Evolutionary conservation across 1,140 invertebrate genomes (phyloP).

Genomic region (Lepidotrigona ventralis): DNA sequence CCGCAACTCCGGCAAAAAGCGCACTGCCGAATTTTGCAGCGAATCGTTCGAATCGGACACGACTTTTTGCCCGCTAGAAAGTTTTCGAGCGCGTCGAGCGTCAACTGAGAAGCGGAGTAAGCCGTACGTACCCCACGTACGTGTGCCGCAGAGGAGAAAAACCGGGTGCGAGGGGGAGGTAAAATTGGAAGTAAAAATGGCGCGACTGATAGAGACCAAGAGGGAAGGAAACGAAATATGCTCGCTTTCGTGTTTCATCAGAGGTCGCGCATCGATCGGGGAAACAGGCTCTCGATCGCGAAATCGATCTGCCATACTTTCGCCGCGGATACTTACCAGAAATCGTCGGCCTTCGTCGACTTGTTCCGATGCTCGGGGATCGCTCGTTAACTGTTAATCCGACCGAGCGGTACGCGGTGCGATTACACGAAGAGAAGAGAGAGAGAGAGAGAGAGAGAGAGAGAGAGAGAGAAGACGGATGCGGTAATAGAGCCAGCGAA

Average conservation of each 20-base stretch:
- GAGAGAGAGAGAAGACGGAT: background rate
- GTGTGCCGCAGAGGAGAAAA: background rate
- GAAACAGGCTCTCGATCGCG: slow-evolving; percentile 37
- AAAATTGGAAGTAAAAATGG: background rate
- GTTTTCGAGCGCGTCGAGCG: slow-evolving; percentile 31
- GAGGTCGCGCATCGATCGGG: slow-evolving; percentile 29
- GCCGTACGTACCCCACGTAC: slow-evolving; percentile 16
- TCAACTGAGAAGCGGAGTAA: slow-evolving; percentile 16
- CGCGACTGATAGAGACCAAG: slow-evolving; percentile 3
- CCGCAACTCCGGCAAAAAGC: slow-evolving; percentile 15
- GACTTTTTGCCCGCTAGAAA: slow-evolving; percentile 50
- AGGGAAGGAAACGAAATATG: background rate
- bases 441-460: no score
- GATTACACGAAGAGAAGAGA: no score
- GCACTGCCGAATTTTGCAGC: slow-evolving; percentile 42
- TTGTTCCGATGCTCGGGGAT: slow-evolving; percentile 37
- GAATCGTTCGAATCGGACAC: slow-evolving; percentile 21
- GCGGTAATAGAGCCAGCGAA: slow-evolving; percentile 45
- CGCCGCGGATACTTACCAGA: slow-evolving; percentile 50
- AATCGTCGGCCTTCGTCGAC: slow-evolving; percentile 30
- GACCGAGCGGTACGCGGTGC: background rate
- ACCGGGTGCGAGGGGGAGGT: no score
- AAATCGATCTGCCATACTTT: slow-evolving; percentile 60
- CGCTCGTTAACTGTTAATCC: slow-evolving; percentile 60
- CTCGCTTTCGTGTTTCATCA: slow-evolving; percentile 48